Conservation (phyloP, 2,113 vertebrate genomes). For the Rousettus leschenaultii region DNA sequence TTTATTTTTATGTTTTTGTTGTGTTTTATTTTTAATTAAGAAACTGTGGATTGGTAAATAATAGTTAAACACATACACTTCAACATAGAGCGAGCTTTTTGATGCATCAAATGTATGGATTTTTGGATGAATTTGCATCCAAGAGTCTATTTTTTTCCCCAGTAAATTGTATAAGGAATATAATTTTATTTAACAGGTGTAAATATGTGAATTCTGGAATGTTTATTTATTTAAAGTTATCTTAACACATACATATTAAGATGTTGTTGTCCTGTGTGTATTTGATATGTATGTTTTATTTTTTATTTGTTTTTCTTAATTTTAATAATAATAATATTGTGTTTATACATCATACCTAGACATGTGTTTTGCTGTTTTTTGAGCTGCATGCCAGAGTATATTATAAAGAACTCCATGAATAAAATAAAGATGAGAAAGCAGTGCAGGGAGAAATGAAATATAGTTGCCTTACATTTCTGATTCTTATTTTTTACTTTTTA, state of each 20-base stretch:
- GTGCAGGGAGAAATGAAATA: neutral
- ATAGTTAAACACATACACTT: neutral
- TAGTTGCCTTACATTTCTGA: neutral
- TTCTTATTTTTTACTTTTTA: neutral
- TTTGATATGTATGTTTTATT: neutral
- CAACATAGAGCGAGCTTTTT: neutral
- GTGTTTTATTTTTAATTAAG: neutral
- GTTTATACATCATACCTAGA: neutral
- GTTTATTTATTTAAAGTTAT: neutral
- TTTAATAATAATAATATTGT: neutral
- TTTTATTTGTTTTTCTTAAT: neutral
- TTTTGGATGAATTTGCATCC: neutral
- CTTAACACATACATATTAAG: neutral
- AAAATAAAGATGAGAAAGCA: neutral
- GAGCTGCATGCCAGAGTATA: neutral
- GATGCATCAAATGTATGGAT: neutral
- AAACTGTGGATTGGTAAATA: neutral
- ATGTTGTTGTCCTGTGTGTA: neutral
- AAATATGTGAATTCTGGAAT: neutral
- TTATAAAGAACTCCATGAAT: neutral
- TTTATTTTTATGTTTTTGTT: neutral
- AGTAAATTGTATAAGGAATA: neutral
- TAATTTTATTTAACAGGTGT: neutral
- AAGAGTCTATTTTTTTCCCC: neutral
- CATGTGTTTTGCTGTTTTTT: neutral